Evolutionary conservation across 2,797 vertebrate species (phyloP).

Genomic region (Rousettus madagascariensis): DNA sequence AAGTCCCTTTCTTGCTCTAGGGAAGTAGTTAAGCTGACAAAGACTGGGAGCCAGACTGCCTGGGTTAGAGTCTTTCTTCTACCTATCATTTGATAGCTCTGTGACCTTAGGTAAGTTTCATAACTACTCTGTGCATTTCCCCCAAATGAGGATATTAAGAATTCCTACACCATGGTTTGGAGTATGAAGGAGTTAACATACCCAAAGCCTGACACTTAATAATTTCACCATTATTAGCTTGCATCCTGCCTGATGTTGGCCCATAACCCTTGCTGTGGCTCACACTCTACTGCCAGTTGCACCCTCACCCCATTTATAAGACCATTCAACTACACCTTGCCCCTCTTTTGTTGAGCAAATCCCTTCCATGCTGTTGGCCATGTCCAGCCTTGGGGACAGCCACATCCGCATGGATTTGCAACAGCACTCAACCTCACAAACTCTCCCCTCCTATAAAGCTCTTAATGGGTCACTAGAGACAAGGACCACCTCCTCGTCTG

Average conservation of each 20-base stretch:
- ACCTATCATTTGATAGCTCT: background rate
- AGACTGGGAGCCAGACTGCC: background rate
- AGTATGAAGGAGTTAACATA: background rate
- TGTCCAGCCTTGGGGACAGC: background rate
- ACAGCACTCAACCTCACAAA: background rate
- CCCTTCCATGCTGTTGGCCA: background rate
- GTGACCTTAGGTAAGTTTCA: background rate
- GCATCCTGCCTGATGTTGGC: background rate
- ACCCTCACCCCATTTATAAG: background rate
- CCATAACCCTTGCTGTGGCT: background rate
- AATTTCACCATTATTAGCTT: background rate
- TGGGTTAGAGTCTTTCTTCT: background rate
- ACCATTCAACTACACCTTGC: background rate
- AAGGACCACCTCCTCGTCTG: background rate
- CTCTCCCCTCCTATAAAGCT: background rate
- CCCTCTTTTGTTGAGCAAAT: background rate
- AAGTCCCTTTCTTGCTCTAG: background rate
- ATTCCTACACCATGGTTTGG: background rate
- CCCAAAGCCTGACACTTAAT: background rate
- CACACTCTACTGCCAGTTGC: background rate
- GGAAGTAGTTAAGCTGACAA: background rate
- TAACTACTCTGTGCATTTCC: conserved; percentile 24
- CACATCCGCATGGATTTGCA: background rate
- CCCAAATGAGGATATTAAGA: background rate
- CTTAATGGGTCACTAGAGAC: background rate